A percentile compares a stretch with the other conserved stretches of the same genome.
These are phyloP conservation scores for Mirza zaza DNA, from an alignment of 2,113 vertebrate genomes.

Conservation along the genomic window DNA sequence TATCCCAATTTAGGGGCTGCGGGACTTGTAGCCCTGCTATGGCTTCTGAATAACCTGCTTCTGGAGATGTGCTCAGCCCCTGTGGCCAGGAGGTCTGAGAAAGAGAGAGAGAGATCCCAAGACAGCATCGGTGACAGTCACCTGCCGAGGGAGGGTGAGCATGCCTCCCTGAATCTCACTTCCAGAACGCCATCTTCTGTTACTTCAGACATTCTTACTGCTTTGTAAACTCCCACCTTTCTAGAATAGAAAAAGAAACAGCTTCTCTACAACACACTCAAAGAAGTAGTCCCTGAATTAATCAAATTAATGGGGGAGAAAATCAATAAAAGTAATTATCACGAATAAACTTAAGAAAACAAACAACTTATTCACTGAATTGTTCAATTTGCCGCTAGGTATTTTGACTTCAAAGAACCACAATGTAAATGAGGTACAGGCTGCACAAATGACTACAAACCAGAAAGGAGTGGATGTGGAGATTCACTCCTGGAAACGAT, in stretches of 20 bases:
- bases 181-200: not conserved
- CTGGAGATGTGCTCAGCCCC: not conserved
- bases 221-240: not conserved
- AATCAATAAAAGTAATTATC: conserved; percentile 72
- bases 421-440: not conserved
- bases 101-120: not conserved
- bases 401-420: conserved; percentile 27
- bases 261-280: not conserved
- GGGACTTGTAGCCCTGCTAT: not conserved
- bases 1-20: not conserved
- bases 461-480: not conserved
- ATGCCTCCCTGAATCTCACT: not conserved
- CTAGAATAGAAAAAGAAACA: not conserved
- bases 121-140: not conserved
- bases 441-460: not conserved
- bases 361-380: conserved; percentile 60
- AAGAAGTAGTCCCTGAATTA: conserved; percentile 19
- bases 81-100: not conserved
- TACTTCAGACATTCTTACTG: not conserved
- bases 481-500: not conserved
- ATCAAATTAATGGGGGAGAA: conserved; percentile 58
- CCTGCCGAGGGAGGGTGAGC: not conserved
- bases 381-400: not conserved
- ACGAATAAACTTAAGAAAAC: conserved; percentile 57
- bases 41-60: not conserved